Base-by-base conservation (phyloP, 2,113 vertebrate genomes). In the Noctilio leporinus region DNA sequence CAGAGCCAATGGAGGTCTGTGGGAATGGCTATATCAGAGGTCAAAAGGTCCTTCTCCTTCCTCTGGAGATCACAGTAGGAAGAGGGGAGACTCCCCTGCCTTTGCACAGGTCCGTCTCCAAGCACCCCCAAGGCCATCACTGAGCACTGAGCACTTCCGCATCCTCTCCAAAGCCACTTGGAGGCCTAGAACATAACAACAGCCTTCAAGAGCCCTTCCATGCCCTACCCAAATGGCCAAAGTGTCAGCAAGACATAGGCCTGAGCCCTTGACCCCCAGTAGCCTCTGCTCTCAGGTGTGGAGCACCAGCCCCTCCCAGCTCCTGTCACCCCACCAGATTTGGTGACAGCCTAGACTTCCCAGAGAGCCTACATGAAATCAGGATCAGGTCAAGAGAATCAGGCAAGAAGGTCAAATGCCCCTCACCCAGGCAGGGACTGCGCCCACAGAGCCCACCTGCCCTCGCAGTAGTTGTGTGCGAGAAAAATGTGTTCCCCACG, bases 231-330 rank as follows among this genome's bases (percentile, higher is more conserved):
- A 55, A n/a, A 45, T 53, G 43, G 55, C 76, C 64, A 4, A 20
- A 33, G 35, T 40, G 24, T 22, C 33, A 64, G 40, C 59, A 26
- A 17, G 57, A 28, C 65, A 28, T 57, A 62, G 22, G 28, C 17
- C 49, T 49, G 38, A 35, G 33, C 70, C n/a, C 20, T 43, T 4
- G 10, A 6, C 20, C 15, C 28, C 33, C 6, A 40, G 35, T 0
- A 92, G 40, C 57, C 77, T 49, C 82, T 35, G 30, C 3, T 17
- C 11, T 26, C 57, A 40, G 51, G 16, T 35, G 26, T 8, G 10
- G 22, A 43, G 6, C 17, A 62, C 28, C 1, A 10, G 3, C 24
- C 2, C 7, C 11, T 5, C 2, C 3, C 19, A n/a, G 43, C 7
- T 6, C 38, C 17, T 30, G 33, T 5, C 4, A 70, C 35, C 19